Evolutionary conservation across 2,113 vertebrate species (phyloP), one percentile per base, ranked within the genome.

Genomic region (Vanacampus margaritifer): DNA sequence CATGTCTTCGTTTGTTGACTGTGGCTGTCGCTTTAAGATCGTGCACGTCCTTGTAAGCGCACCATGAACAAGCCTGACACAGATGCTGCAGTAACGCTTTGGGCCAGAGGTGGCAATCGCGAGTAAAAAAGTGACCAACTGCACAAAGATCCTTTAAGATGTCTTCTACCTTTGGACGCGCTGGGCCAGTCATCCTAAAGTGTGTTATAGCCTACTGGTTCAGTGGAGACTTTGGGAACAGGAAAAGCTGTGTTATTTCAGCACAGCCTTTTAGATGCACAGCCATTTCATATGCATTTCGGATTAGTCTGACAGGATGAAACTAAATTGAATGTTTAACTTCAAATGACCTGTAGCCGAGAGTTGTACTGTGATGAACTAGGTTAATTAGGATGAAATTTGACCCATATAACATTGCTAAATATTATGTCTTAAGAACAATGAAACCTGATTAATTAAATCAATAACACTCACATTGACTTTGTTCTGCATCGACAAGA

Each of bases 231-330:
- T 75, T 78, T 80, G 75, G 75, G 76, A 79, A 80, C 74, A 71
- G 64, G 72, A 65, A 73, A 71, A 63, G 71, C 68, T 76, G 79
- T 71, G 78, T 85, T 82, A 74, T 89, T 89, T 81, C 68, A 78
- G 72, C 71, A 66, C 78, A 84, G 84, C 77, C 63, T 74, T 75
- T 69, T 84, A 83, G 83, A 83, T 86, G 71, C 79, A 78, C 73
- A 58, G 65, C 72, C 74, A 76, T 84, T 85, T 87, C 75, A 84
- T 71, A 76, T 79, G 76, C 69, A 80, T 73, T 72, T 78, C 80
- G 77, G 78, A 84, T 87, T 86, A 77, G 81, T 89, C 67, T 86
- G 77, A 78, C 74, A 79, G 80, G 74, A 89, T 79, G 79, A 84
- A 84, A 76, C 74, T 63, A 80, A 88, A 84, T 64, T 76, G 67